Evolutionary conservation across 1,140 invertebrate species (phyloP).

Genomic region (Eriocheir sinensis): DNA sequence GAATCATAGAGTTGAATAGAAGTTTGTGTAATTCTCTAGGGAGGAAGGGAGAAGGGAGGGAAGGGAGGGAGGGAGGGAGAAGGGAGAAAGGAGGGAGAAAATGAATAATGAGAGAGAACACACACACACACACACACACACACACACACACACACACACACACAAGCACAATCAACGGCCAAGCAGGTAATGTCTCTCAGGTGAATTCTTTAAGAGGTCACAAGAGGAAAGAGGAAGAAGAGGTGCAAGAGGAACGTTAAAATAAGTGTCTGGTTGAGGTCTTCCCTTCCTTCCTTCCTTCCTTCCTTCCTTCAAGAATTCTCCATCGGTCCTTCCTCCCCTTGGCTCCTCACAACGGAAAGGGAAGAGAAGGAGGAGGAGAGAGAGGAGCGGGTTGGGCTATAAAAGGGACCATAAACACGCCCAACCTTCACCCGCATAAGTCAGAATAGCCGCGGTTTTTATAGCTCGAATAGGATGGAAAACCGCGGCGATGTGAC

Average conservation of each 20-base stretch:
- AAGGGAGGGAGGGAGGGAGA: neutral
- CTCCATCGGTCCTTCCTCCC: no score
- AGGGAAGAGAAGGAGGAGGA: no score
- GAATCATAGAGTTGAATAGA: no score
- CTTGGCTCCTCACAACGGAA: neutral
- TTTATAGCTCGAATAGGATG: no score
- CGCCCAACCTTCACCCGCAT: neutral
- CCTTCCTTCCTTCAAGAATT: neutral
- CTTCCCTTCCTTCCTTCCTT: neutral
- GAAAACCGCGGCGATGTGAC: no score
- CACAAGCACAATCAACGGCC: no score
- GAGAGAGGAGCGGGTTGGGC: no score
- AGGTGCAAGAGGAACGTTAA: neutral
- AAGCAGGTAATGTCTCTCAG: no score
- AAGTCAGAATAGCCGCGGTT: no score
- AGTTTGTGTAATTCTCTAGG: neutral
- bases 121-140: no score
- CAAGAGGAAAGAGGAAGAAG: neutral
- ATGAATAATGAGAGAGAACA: neutral
- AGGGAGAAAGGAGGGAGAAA: neutral
- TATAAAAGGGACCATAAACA: slow-evolving; percentile 16
- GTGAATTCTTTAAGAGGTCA: no score
- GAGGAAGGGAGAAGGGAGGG: neutral
- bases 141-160: no score
- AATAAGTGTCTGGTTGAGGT: neutral